Conservation (phyloP, 1,140 invertebrate genomes). For the Aethina tumida region DNA sequence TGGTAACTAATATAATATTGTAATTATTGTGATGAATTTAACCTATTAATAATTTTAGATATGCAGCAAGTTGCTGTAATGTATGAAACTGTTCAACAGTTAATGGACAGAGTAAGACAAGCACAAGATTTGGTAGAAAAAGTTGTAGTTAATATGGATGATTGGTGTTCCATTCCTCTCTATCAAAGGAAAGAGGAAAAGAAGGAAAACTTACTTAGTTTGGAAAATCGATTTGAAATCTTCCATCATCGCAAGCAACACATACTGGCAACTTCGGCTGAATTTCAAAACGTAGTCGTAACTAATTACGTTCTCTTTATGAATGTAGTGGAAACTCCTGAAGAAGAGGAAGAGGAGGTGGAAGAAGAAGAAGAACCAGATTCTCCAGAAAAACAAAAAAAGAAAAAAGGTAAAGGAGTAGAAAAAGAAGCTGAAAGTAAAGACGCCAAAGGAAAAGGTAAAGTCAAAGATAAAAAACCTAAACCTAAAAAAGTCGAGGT, state of each 20-base stretch:
- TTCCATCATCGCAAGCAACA: slow-evolving; percentile 44
- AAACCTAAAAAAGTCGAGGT: slow-evolving; percentile 8
- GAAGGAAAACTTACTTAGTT: slow-evolving; percentile 45
- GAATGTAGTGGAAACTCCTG: slow-evolving; percentile 27
- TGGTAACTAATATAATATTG: slow-evolving; percentile 37
- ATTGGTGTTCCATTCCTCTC: slow-evolving; percentile 59
- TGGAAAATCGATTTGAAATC: slow-evolving; percentile 47
- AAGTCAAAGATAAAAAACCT: slow-evolving; percentile 14
- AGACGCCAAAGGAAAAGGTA: slow-evolving; percentile 4
- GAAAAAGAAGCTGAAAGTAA: slow-evolving; percentile 13
- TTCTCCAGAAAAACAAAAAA: slow-evolving; percentile 10
- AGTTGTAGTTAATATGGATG: slow-evolving; percentile 47
- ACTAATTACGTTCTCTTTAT: slow-evolving; percentile 56
- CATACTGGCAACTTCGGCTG: slow-evolving; percentile 43
- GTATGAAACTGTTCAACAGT: slow-evolving; percentile 37
- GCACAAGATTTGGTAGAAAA: slow-evolving; percentile 54
- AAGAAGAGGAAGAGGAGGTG: slow-evolving; percentile 5
- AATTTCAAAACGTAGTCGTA: slow-evolving; percentile 48
- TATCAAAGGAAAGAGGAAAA: slow-evolving; percentile 55
- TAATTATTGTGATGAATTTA: too few relatives aligned
- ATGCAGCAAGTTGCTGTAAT: slow-evolving; percentile 21
- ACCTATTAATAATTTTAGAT: slow-evolving; percentile 21
- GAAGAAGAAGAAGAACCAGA: background rate
- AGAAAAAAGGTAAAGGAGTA: slow-evolving; percentile 11
- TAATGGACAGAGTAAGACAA: slow-evolving; percentile 54